Evolutionary conservation across 2,888 invertebrate genomes (phyloP).

Genomic region (Cheilosia vernalis): DNA sequence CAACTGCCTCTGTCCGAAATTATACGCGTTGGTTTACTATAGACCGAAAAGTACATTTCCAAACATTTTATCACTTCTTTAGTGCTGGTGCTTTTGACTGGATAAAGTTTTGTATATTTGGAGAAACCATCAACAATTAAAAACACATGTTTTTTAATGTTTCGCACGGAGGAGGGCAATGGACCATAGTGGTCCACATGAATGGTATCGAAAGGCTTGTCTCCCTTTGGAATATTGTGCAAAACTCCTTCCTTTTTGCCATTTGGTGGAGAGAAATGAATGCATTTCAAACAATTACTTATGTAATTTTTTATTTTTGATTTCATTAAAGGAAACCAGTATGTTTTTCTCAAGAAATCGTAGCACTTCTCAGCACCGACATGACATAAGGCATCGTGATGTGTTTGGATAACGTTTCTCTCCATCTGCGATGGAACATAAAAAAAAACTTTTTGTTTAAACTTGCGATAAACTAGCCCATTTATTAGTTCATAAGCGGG

Average conservation of each 20-base stretch:
- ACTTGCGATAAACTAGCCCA: slow-evolving; percentile 55
- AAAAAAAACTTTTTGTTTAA: slow-evolving; percentile 37
- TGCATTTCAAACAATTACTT: slow-evolving; percentile 80
- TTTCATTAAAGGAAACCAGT: slow-evolving; percentile 76
- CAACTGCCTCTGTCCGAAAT: slow-evolving; percentile 24
- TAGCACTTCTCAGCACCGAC: slow-evolving; percentile 78
- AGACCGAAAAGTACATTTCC: slow-evolving; percentile 37
- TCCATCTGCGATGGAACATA: slow-evolving; percentile 16
- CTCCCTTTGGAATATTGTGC: slow-evolving; percentile 10
- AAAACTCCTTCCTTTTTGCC: slow-evolving; percentile 75
- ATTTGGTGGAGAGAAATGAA: slow-evolving; percentile 78
- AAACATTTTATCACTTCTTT: slow-evolving; percentile 36
- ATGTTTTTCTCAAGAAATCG: slow-evolving; percentile 77
- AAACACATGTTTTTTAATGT: slow-evolving; percentile 73
- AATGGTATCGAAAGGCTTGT: too few relatives aligned
- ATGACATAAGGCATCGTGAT: slow-evolving; percentile 78
- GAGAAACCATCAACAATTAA: slow-evolving; percentile 64
- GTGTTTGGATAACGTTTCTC: slow-evolving; percentile 28
- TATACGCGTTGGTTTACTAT: too few relatives aligned
- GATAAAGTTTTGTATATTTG: slow-evolving; percentile 78
- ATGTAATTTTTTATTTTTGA: slow-evolving; percentile 46
- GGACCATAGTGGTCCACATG: slow-evolving; percentile 82
- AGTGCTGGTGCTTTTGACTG: slow-evolving; percentile 40
- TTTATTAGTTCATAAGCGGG: slow-evolving; percentile 1
- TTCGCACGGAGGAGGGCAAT: slow-evolving; percentile 77